Evolutionary conservation across 2,888 invertebrate genomes (phyloP).

Genomic region (Netelia fuscicornis): DNA sequence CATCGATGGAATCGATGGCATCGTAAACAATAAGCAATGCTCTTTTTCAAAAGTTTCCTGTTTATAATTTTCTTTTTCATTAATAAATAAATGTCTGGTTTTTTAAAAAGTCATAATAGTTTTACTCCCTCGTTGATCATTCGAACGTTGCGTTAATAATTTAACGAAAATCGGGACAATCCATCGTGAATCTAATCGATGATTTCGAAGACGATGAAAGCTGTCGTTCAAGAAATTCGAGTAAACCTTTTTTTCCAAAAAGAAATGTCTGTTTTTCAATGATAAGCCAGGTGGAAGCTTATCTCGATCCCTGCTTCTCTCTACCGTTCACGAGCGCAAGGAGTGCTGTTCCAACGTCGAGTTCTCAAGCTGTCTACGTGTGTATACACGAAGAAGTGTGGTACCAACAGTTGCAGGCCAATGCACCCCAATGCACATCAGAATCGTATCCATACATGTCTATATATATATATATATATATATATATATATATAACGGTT

Average conservation of each 20-base stretch:
- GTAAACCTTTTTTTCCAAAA: too few relatives aligned
- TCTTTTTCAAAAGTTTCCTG: too few relatives aligned
- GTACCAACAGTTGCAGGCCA: conserved; percentile 17
- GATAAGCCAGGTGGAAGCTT: conserved; percentile 19
- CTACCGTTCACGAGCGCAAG: neutral
- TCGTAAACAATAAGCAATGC: too few relatives aligned
- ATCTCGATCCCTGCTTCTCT: neutral
- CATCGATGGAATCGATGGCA: too few relatives aligned
- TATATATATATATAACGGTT: conserved; percentile 51
- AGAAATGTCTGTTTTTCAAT: conserved; percentile 12
- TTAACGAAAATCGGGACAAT: too few relatives aligned
- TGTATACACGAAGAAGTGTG: conserved; percentile 27
- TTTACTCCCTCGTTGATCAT: too few relatives aligned
- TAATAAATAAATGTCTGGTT: too few relatives aligned
- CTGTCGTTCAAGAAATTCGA: neutral
- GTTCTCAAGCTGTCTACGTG: neutral
- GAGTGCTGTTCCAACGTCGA: neutral
- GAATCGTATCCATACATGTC: neutral
- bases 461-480: conserved; percentile 27
- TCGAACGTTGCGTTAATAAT: too few relatives aligned
- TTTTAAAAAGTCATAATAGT: too few relatives aligned
- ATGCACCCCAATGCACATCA: conserved; percentile 4
- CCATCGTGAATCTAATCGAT: too few relatives aligned
- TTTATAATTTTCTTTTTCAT: too few relatives aligned
- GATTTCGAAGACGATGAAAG: neutral